Evolutionary conservation across 2,888 invertebrate species (phyloP).

Genomic region (Cantharis flavilabris): DNA sequence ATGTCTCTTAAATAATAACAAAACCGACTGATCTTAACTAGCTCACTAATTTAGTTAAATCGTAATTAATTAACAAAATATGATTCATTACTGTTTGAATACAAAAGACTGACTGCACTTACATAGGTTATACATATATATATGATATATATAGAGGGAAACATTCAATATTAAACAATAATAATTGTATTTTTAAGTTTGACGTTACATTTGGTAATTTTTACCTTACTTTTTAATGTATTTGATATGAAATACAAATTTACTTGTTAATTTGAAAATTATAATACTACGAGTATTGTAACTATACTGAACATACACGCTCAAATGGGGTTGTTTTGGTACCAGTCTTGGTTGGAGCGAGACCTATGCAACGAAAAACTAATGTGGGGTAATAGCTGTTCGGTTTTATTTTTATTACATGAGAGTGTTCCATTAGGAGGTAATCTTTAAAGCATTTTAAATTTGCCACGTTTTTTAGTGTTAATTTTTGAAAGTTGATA

Average conservation of each 20-base stretch:
- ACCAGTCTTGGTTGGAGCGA: neutral
- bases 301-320: neutral
- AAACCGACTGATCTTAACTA: neutral
- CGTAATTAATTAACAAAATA: neutral
- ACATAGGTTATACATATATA: neutral
- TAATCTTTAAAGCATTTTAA: neutral
- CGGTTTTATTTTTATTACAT: neutral
- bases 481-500: neutral
- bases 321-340: neutral
- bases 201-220: neutral
- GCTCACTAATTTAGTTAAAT: neutral
- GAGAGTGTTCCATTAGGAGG: neutral
- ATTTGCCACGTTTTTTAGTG: neutral
- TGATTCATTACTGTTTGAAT: neutral
- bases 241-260: neutral
- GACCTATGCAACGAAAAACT: neutral
- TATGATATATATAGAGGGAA: too few species aligned
- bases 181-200: neutral
- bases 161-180: neutral
- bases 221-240: neutral
- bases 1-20: neutral
- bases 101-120: neutral
- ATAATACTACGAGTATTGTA: neutral
- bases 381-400: neutral
- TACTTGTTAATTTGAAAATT: neutral